Evolutionary conservation across 2,888 invertebrate species (phyloP), one percentile per base, ranked within the genome.

Genomic region (Plemyria rubiginata): DNA sequence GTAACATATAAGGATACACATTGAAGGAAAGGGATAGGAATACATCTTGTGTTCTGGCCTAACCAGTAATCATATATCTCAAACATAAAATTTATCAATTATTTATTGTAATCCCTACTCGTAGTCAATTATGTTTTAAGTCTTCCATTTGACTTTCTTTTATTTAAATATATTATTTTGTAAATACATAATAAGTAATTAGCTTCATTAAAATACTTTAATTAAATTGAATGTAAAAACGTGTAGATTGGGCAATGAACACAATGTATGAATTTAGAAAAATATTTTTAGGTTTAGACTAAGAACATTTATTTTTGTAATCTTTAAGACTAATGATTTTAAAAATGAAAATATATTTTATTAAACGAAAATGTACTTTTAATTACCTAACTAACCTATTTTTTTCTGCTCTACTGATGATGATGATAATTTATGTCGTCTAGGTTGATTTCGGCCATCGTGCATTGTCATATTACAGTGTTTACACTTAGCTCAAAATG

Each of bases 221-320:
- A 65, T 59, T 68, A 65, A 57, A 36, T 70, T 57, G 50, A 59
- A 59, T 61, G 66, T 66, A 63, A 50, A 57, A 38, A 66, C 55
- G 59, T 64, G 66, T 66, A 66, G 65, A 52, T 63, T 76, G 77
- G 78, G 73, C 71, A 75, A 79, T 79, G 78, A 78, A 70, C 68
- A 60, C 50, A 71, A 68, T 78, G 80, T 80, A 78, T 77, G 76
- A 76, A 77, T 80, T 75, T 78, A 78, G 45, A 55, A 77, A 72
- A 50, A 65, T 72, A 67, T 71, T 73, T 76, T 71, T 78, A 70
- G 63, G 63, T 71, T 64, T 64, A 66, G 67, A 56, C 55, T 74
- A 70, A 70, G 81, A 79, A 85, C 81, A 81, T 78, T 78, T 91
- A 90, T 90, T 90, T 92, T 91, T 90, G 81, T 92, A 90, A 91